Conservation (phyloP, 35 echinoderm and acorn worm genomes). For the Chiridota heheva region DNA sequence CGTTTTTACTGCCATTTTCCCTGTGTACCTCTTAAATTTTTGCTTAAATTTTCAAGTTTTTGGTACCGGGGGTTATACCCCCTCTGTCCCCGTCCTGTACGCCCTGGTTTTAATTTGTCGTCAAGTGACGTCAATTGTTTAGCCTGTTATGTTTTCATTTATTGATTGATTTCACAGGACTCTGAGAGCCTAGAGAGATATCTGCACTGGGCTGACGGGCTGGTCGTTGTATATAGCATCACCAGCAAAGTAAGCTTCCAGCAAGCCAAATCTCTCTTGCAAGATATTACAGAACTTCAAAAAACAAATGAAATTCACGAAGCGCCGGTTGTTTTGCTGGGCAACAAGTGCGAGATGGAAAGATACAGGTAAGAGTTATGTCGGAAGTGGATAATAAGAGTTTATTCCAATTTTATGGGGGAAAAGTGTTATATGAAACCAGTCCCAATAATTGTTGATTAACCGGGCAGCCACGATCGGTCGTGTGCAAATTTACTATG, state of each 20-base stretch:
- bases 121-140: no score
- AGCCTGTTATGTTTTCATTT: not conserved
- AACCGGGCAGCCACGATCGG: no score
- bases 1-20: no score
- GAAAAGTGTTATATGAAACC: no score
- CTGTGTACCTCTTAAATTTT: no score
- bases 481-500: no score
- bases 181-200: slow-evolving; percentile 77
- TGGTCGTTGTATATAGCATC: slow-evolving; percentile 89
- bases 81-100: no score
- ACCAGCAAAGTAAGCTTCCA: slow-evolving; percentile 90
- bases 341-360: slow-evolving; percentile 98
- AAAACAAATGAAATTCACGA: slow-evolving; percentile 83
- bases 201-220: slow-evolving; percentile 83
- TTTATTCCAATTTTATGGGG: not conserved
- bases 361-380: slow-evolving; percentile 84
- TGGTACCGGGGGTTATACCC: no score
- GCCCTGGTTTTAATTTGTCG: no score
- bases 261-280: slow-evolving; percentile 81
- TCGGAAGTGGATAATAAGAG: no score
- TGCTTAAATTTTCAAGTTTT: no score
- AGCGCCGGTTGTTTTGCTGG: slow-evolving; percentile 73
- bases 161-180: slow-evolving; percentile 48
- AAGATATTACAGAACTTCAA: slow-evolving; percentile 86
- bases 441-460: no score